Evolutionary conservation across 1,140 invertebrate species (phyloP), one percentile per base, ranked within the genome.

Genomic region (Panulirus ornatus): DNA sequence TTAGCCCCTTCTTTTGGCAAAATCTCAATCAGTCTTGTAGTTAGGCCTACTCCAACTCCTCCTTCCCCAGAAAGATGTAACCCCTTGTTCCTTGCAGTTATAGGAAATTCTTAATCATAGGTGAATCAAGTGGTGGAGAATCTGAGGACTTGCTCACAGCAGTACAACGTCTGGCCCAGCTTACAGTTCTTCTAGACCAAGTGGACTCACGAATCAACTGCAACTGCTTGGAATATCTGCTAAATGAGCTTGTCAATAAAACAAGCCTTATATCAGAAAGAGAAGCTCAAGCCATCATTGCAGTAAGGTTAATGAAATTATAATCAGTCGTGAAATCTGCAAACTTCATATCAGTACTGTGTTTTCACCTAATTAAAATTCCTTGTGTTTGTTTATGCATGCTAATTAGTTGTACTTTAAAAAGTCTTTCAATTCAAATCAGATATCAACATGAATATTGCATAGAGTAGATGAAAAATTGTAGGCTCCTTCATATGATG

Each of bases 171-270:
- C 93, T 98, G 11, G 93, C 98, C 0, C 96, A 97, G 93, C 97
- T 97, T 93, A 96, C 96, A 66, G 96, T 98, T 0, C 93, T 98
- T 6, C 94, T 99, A 5, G 98, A 99, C 94, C 96, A 97, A 81
- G 96, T 98, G 94, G 98, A 99, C 93, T 96, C 96, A 0, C 97
- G 97, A 92, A 97, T 96, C 93, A 97, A 96, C 70, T 98, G 97
- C 93, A 98, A 98, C 92, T 97, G 96, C 93, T 94, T 99, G 14
- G 96, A 98, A 92, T 97, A 96, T 93, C 94, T 99, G 47, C 93
- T 98, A 27, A 96, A 96, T 78, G 97, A 98, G 93, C 95, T 98
- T 79, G 95, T 96, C 19, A 97, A 97, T 93, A 94, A 94, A 89
- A 95, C 96, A 54, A 96, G 96, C 93, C 94, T 99, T n/a, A 95